phyloP scores from a whole-genome alignment of 2,888 invertebrate species.

The Caenorhabditis wallacei region DNA sequence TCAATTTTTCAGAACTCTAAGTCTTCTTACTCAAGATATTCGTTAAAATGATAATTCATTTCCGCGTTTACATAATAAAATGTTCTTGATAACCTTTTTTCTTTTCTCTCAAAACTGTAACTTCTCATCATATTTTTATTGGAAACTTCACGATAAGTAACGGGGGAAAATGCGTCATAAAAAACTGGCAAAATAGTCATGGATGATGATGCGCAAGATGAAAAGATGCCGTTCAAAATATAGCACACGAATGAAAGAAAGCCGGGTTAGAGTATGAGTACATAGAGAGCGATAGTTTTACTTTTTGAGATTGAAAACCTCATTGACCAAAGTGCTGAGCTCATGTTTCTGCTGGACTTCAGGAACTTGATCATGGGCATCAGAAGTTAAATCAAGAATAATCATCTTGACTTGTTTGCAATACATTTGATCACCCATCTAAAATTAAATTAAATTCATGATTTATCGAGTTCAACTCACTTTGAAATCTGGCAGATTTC shows the following conservation, averaged over 20 bases:
- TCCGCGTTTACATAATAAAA: too few relatives aligned
- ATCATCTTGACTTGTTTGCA: conserved; percentile 55
- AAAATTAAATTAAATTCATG: not conserved
- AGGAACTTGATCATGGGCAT: conserved; percentile 46
- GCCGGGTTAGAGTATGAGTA: conserved; percentile 2
- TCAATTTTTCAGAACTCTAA: not conserved
- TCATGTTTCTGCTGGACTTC: conserved; percentile 39
- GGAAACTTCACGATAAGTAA: not conserved
- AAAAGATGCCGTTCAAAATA: conserved; percentile 45
- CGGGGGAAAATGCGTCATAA: not conserved
- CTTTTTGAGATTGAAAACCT: conserved; percentile 44
- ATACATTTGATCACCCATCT: conserved; percentile 59
- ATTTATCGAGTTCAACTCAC: conserved; percentile 3
- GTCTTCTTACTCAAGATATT: too few relatives aligned
- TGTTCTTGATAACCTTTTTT: too few relatives aligned
- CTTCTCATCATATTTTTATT: too few relatives aligned
- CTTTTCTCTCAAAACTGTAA: too few relatives aligned
- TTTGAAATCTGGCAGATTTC: conserved; percentile 37
- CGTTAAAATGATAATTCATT: not conserved
- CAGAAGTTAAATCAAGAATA: conserved; percentile 54
- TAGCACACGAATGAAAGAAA: conserved; percentile 42
- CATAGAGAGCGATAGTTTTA: not conserved
- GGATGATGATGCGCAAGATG: conserved; percentile 17
- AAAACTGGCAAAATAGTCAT: conserved; percentile 30
- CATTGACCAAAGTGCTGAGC: conserved; percentile 50